phyloP scores from a whole-genome alignment of 2,797 vertebrate genomes.

The Pelobates cultripes region DNA sequence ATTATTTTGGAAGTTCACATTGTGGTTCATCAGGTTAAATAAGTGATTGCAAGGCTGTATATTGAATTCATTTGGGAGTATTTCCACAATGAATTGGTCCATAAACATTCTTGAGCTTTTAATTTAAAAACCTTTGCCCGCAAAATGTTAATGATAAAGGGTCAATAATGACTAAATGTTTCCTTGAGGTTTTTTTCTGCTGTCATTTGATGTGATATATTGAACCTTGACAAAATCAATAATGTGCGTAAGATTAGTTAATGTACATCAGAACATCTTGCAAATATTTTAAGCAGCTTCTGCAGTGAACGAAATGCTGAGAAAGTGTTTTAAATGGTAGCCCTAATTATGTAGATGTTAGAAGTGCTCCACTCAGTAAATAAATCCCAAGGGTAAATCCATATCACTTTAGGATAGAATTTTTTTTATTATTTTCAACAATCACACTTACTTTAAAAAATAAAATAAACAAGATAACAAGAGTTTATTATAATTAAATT shows the following conservation, averaged over 20 bases:
- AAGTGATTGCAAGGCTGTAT: not conserved
- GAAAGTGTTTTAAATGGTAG: slow-evolving; percentile 53
- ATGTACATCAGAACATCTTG: slow-evolving; percentile 57
- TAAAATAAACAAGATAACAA: slow-evolving; percentile 9
- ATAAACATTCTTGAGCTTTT: slow-evolving; percentile 21
- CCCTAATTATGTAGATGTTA: slow-evolving; percentile 58
- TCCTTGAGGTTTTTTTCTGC: slow-evolving; percentile 55
- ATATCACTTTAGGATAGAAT: slow-evolving; percentile 35
- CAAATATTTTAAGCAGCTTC: slow-evolving; percentile 55
- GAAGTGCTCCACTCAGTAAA: slow-evolving; percentile 53
- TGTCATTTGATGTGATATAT: slow-evolving; percentile 54
- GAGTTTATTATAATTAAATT: slow-evolving; percentile 2
- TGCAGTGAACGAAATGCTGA: slow-evolving; percentile 47
- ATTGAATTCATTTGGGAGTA: not conserved
- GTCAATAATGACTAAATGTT: slow-evolving; percentile 42
- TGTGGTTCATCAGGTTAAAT: slow-evolving; percentile 17
- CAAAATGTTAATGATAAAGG: slow-evolving; percentile 27
- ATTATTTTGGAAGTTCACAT: not conserved
- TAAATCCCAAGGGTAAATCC: slow-evolving; percentile 54
- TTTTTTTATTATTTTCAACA: not conserved
- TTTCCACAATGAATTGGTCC: slow-evolving; percentile 26
- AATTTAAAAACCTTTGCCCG: slow-evolving; percentile 32
- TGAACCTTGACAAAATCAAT: slow-evolving; percentile 58
- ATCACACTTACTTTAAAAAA: not conserved
- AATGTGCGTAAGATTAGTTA: slow-evolving; percentile 48